Conservation (phyloP, 2,888 invertebrate genomes). For the Molanna angustata region DNA sequence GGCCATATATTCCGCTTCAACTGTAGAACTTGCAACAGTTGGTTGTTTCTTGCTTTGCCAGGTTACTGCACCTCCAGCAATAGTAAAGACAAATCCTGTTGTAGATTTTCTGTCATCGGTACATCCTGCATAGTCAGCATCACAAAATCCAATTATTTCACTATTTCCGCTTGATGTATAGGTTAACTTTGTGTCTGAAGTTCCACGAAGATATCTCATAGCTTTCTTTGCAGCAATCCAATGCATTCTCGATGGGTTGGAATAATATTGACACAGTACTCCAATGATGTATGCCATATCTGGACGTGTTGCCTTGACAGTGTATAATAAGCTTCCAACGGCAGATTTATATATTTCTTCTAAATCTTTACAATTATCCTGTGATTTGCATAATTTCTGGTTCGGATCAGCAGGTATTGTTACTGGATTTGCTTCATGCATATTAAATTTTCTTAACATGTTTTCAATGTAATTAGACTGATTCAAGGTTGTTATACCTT, state of each 20-base stretch:
- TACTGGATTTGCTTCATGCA: conserved; percentile 2
- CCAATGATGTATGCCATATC: conserved; percentile 34
- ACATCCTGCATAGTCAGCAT: conserved; percentile 12
- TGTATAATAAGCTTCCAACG: conserved; percentile 1
- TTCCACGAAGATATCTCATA: conserved; percentile 33
- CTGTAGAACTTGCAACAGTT: conserved; percentile 34
- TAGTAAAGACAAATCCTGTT: conserved; percentile 16
- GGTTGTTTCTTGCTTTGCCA: conserved; percentile 35
- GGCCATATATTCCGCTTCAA: conserved; percentile 36
- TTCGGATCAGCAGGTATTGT: neutral
- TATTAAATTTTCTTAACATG: conserved; percentile 4
- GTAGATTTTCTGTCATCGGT: conserved; percentile 4
- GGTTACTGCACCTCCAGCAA: conserved; percentile 35
- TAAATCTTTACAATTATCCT: neutral
- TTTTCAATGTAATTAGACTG: conserved; percentile 1
- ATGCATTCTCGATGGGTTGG: conserved; percentile 29
- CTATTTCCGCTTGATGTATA: neutral
- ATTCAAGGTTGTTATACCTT: neutral
- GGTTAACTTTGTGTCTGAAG: conserved; percentile 26
- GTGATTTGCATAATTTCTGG: neutral
- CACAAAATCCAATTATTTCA: conserved; percentile 1
- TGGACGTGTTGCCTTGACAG: conserved; percentile 29
- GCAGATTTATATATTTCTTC: neutral
- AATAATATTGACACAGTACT: conserved; percentile 33
- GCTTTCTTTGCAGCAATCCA: conserved; percentile 32